A percentile compares a stretch with the other conserved stretches of the same genome.
phyloP scores from a whole-genome alignment of 92 coral and sea anemone species.

The Nematostella vectensis region DNA sequence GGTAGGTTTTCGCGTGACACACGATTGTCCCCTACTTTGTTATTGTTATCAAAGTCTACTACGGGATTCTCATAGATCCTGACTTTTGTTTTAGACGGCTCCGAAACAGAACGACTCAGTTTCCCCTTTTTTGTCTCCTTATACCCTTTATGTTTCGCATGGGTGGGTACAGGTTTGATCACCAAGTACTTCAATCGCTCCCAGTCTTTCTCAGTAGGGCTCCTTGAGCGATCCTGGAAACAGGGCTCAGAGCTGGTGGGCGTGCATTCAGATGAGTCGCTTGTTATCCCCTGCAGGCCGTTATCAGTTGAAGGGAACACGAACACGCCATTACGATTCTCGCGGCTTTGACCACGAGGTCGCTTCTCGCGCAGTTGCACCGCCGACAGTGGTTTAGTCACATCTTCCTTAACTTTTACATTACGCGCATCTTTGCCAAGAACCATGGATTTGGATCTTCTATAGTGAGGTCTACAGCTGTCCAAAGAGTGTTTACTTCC shows the following conservation, averaged over 20 bases:
- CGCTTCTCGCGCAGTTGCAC: constrained; percentile 41
- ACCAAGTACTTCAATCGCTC: constrained; percentile 61
- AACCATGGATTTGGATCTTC: constrained; percentile 54
- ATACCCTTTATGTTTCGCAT: constrained; percentile 42
- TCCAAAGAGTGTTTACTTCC: constrained; percentile 2
- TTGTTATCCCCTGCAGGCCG: constrained; percentile 59
- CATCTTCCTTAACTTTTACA: constrained; percentile 15
- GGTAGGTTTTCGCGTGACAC: constrained; percentile 15
- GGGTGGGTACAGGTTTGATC: constrained; percentile 62
- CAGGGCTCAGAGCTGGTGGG: constrained; percentile 7
- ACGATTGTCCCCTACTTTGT: constrained; percentile 2
- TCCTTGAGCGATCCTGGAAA: constrained; percentile 9
- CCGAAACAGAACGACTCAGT: constrained; percentile 32
- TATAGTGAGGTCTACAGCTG: constrained; percentile 19
- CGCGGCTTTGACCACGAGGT: constrained; percentile 22
- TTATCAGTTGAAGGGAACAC: constrained; percentile 68
- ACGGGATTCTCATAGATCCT: constrained; percentile 79
- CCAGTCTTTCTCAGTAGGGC: constrained; percentile 42
- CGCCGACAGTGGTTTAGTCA: constrained; percentile 45
- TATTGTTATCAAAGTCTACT: constrained; percentile 27
- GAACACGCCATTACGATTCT: constrained; percentile 73
- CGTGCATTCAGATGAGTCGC: constrained; percentile 19
- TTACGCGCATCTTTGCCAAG: constrained; percentile 60
- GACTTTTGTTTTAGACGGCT: constrained; percentile 42
- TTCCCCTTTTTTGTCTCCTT: constrained; percentile 68